Base-by-base conservation (phyloP, 1,140 invertebrate genomes). In the Platyscapa corneri region DNA sequence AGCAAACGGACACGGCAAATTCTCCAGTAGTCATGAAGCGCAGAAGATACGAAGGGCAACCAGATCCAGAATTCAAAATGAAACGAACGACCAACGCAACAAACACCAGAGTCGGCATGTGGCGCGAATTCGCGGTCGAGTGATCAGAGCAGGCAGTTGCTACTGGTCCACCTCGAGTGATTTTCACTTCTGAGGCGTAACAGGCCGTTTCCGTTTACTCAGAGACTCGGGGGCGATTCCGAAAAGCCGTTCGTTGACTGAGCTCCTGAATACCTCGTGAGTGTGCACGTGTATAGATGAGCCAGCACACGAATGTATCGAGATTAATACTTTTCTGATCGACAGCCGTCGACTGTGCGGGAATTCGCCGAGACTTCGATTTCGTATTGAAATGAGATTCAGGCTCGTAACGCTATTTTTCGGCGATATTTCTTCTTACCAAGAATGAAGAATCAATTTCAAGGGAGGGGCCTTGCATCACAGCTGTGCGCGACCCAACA, bases 101-200 rank as follows among this genome's bases (percentile, higher is more conserved):
- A 20, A 27, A 60, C 3, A 3, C 27, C 23, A 60, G 56, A 60
- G 23, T 0, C 0, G 3, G 23, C 5, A 27, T 27, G 23, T 34
- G 12, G 32, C 32, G 18, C 42, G 10, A 64, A 64, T 65, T n/a
- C 56, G 37, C 30, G 18, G 34, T 60, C 56, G 56, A 60, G 14
- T 27, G 56, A 60, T 60, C 56, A 27, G 23, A 27, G 6, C 7
- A 5, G 27, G 5, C 10, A 23, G 56, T 60, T 60, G 27, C 23
- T 60, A 20, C 3, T 60, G 16, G 3, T 6, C 56, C 10, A 23
- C 56, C 23, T 3, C 14, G 10, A 23, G 3, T 60, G 5, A 27
- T 64, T 70, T 81, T 81, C 64, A 39, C 74, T 76, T 53, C 32
- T 76, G 27, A 32, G 20, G 49, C 18, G 53, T 60, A 78, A 39